Percentiles rank a stretch among this genome's conserved stretches.
Evolutionary conservation across 2,797 vertebrate genomes (phyloP).

Genomic region (Pipistrellus pygmaeus): DNA sequence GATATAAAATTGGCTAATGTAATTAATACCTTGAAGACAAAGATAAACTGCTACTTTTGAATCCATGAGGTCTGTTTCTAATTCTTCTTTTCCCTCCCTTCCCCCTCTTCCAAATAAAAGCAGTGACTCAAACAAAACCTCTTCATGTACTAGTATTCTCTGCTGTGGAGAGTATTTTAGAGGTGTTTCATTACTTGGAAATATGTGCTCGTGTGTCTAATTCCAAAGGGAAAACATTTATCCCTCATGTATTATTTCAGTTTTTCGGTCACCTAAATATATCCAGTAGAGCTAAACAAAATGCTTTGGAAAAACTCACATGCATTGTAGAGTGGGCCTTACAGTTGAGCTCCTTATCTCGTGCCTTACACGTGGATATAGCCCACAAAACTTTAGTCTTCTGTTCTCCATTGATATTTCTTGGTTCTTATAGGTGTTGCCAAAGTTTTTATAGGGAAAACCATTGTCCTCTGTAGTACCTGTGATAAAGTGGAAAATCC

Average conservation of each 20-base stretch:
- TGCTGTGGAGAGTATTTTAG: not conserved
- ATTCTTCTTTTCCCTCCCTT: not conserved
- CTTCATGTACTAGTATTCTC: not conserved
- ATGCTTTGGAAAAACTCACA: not conserved
- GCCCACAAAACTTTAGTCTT: not conserved
- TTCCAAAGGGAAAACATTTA: not conserved
- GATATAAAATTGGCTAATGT: not conserved
- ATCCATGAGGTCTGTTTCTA: not conserved
- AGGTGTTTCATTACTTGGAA: slow-evolving; percentile 28
- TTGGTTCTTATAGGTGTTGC: not conserved
- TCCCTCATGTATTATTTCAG: not conserved
- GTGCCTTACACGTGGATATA: not conserved
- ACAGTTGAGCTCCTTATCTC: not conserved
- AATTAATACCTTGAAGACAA: not conserved
- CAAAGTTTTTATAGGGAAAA: not conserved
- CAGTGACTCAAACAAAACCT: not conserved
- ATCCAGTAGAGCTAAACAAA: no score
- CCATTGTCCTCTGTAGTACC: not conserved
- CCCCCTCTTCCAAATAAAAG: not conserved
- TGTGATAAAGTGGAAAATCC: not conserved
- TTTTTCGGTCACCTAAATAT: not conserved
- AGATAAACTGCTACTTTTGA: slow-evolving; percentile 12
- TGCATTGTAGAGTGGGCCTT: not conserved
- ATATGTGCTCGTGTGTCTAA: slow-evolving; percentile 6
- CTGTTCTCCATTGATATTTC: not conserved